phyloP scores from a whole-genome alignment of 1,140 invertebrate species.

The Drosophila ananassae region DNA sequence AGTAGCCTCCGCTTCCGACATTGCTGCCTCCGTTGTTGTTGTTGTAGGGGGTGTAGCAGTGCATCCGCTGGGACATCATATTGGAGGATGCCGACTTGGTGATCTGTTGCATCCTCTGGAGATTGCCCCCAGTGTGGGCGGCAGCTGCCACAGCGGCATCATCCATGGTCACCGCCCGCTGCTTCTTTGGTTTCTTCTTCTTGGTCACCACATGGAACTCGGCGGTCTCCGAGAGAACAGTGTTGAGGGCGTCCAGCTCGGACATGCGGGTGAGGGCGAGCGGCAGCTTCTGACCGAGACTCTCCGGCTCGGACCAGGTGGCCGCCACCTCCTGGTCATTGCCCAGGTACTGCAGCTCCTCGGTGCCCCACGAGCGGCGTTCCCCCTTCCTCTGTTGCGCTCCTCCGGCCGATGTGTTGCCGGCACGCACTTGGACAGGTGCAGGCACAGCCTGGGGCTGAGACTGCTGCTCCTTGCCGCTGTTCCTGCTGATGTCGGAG shows the following conservation, averaged over 20 bases:
- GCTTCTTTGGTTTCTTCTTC: constrained; percentile 89
- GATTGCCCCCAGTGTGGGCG: constrained; percentile 56
- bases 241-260: constrained; percentile 67
- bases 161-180: constrained; percentile 84
- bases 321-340: constrained; percentile 37
- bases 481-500: constrained; percentile 65
- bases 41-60: constrained; percentile 46
- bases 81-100: constrained; percentile 67
- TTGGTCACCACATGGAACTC: constrained; percentile 89
- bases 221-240: constrained; percentile 83
- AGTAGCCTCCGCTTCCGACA: neutral
- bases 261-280: constrained; percentile 62
- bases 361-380: constrained; percentile 87
- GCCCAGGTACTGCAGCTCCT: constrained; percentile 84
- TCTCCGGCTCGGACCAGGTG: constrained; percentile 35
- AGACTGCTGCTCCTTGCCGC: constrained; percentile 56
- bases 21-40: constrained; percentile 9
- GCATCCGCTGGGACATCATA: constrained; percentile 64
- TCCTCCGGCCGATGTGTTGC: neutral
- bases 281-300: constrained; percentile 1
- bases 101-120: constrained; percentile 71
- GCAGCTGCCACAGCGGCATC: constrained; percentile 68
- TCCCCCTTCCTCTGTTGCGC: constrained; percentile 81
- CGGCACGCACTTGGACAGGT: constrained; percentile 17
- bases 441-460: neutral